phyloP scores from a whole-genome alignment of 2,888 invertebrate genomes.

The Epirrhoe alternata region DNA sequence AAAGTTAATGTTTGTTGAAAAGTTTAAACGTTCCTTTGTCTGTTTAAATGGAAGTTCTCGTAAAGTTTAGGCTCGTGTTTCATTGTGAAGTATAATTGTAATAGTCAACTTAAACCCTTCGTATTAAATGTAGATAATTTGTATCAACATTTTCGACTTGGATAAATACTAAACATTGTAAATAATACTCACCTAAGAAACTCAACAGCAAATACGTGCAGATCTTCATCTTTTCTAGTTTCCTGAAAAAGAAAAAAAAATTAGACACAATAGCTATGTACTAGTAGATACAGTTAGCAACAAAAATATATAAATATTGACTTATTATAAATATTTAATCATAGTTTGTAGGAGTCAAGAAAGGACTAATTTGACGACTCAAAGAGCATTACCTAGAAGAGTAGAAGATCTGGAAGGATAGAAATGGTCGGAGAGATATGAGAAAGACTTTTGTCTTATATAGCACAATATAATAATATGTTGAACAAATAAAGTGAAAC shows the following conservation, averaged over 20 bases:
- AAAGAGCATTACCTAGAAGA: too few species aligned
- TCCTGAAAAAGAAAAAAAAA: slow-evolving; percentile 69
- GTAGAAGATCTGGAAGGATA: too few species aligned
- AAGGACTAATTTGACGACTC: too few species aligned
- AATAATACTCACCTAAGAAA: slow-evolving; percentile 76
- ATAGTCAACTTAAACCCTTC: slow-evolving; percentile 6
- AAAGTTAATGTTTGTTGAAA: slow-evolving; percentile 29
- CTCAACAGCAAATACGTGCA: slow-evolving; percentile 79
- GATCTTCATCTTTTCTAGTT: slow-evolving; percentile 77
- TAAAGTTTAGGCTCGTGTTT: slow-evolving; percentile 19
- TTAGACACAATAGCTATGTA: neutral
- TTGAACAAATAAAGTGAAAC: too few species aligned
- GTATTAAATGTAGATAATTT: slow-evolving; percentile 2
- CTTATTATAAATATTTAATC: too few species aligned
- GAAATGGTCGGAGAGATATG: too few species aligned
- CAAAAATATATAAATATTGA: too few species aligned
- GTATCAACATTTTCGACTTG: neutral
- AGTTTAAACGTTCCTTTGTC: slow-evolving; percentile 33
- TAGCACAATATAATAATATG: too few species aligned
- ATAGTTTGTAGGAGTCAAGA: too few species aligned
- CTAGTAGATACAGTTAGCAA: too few species aligned
- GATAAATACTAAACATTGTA: neutral
- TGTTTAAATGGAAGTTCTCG: slow-evolving; percentile 15
- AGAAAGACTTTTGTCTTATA: too few species aligned
- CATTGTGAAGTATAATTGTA: slow-evolving; percentile 18